Percentiles rank a stretch among this genome's conserved stretches.
phyloP scores from a whole-genome alignment of 2,113 vertebrate species.

The Spermophilus dauricus region DNA sequence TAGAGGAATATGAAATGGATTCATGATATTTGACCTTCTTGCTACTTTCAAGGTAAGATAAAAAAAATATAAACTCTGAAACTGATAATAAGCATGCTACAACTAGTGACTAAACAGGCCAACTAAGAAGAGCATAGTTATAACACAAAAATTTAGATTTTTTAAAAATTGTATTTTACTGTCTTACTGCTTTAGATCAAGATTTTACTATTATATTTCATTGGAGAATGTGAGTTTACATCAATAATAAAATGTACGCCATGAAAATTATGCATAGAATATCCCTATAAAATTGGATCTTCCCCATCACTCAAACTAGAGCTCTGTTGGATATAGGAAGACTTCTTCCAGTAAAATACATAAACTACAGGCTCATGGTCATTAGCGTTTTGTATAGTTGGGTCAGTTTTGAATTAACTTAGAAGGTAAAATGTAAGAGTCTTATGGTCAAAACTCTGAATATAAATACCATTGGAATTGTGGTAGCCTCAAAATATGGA shows the following conservation, averaged over 20 bases:
- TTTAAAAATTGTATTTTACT: constrained; percentile 69
- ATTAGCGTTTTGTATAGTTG: not conserved
- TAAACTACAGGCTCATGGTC: not conserved
- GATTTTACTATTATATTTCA: constrained; percentile 70
- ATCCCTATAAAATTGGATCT: constrained; percentile 65
- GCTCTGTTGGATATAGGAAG: not conserved
- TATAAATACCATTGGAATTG: not conserved
- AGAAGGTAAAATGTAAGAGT: not conserved
- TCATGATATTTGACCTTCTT: constrained; percentile 81
- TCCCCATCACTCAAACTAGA: constrained; percentile 35
- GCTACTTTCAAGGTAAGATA: constrained; percentile 80
- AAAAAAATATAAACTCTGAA: constrained; percentile 40
- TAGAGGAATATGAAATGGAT: constrained; percentile 78
- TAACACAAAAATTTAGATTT: constrained; percentile 70
- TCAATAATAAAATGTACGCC: constrained; percentile 56
- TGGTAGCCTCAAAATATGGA: not conserved
- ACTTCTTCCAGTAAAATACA: constrained; percentile 34
- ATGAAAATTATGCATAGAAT: constrained; percentile 65
- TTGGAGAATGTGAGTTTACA: constrained; percentile 48
- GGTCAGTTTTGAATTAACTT: constrained; percentile 17
- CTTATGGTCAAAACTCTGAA: not conserved
- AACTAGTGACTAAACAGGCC: constrained; percentile 78
- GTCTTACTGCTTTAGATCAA: constrained; percentile 57
- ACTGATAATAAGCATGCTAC: constrained; percentile 80
- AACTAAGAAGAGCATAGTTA: constrained; percentile 56